Percentiles rank a stretch among this genome's conserved stretches.
phyloP scores from a whole-genome alignment of 2,888 invertebrate genomes.

The Protula sp. region DNA sequence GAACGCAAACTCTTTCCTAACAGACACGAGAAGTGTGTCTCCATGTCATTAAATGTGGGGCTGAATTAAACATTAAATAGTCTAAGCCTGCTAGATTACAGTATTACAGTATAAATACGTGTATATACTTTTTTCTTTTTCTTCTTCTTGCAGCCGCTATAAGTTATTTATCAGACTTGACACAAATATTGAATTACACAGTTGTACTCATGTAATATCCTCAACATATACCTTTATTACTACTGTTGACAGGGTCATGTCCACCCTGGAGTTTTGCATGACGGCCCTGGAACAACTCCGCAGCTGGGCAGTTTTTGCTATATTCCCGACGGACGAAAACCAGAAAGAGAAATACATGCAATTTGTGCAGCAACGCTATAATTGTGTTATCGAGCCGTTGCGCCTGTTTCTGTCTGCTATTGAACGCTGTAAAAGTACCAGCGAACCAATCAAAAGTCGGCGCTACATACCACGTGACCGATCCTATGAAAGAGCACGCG shows the following conservation, averaged over 20 bases:
- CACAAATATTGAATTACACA: too few relatives aligned
- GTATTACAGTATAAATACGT: too few relatives aligned
- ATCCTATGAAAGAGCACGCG: not conserved
- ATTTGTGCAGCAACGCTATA: slow-evolving; percentile 15
- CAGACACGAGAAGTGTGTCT: too few relatives aligned
- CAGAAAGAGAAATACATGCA: slow-evolving; percentile 13
- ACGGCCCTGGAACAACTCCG: slow-evolving; percentile 15
- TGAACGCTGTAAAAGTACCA: not conserved
- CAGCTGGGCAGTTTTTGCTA: slow-evolving; percentile 20
- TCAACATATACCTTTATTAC: too few relatives aligned
- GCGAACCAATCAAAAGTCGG: not conserved
- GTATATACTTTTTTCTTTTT: too few relatives aligned
- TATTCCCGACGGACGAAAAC: slow-evolving; percentile 16
- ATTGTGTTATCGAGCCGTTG: slow-evolving; percentile 13
- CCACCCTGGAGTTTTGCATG: slow-evolving; percentile 15
- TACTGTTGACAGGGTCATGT: not conserved
- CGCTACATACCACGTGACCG: not conserved
- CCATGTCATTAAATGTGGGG: too few relatives aligned
- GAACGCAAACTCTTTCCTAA: too few relatives aligned
- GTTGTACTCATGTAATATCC: too few relatives aligned
- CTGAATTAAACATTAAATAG: too few relatives aligned
- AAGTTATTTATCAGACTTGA: too few relatives aligned
- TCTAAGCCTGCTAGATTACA: too few relatives aligned
- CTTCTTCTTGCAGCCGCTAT: too few relatives aligned
- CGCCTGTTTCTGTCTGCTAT: not conserved